These are phyloP conservation scores for Paralichthys olivaceus DNA, from an alignment of 2,113 vertebrate genomes.

Conservation along the genomic window DNA sequence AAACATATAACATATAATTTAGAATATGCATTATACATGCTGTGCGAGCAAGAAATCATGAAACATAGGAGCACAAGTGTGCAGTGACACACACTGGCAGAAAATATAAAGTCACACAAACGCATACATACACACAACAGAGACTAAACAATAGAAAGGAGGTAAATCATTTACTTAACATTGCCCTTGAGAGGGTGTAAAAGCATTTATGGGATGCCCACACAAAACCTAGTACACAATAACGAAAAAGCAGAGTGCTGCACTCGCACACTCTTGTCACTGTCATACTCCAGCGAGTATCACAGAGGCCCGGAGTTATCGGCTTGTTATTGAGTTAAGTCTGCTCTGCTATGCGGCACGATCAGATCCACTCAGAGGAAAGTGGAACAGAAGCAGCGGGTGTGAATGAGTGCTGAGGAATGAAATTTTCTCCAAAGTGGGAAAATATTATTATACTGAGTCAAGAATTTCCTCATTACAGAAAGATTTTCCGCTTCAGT, in stretches of 20 bases:
- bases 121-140: neutral
- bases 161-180: constrained; percentile 68
- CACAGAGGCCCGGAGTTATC: constrained; percentile 37
- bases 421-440: constrained; percentile 46
- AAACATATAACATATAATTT: constrained; percentile 72
- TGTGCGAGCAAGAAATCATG: constrained; percentile 64
- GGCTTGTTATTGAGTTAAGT: constrained; percentile 37
- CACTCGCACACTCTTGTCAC: constrained; percentile 19
- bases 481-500: constrained; percentile 60
- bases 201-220: constrained; percentile 56
- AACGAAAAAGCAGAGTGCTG: constrained; percentile 30
- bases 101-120: constrained; percentile 37
- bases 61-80: constrained; percentile 33
- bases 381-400: constrained; percentile 37
- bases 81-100: constrained; percentile 37
- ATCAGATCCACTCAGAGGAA: constrained; percentile 37
- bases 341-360: neutral
- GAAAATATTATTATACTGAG: constrained; percentile 60
- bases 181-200: constrained; percentile 61
- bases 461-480: constrained; percentile 69
- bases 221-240: constrained; percentile 31
- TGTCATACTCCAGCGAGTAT: constrained; percentile 28
- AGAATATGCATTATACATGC: constrained; percentile 74
- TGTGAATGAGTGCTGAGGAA: constrained; percentile 47
- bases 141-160: constrained; percentile 46